Evolutionary conservation across 2,888 invertebrate genomes (phyloP), one percentile per base, ranked within the genome.

Genomic region (Sphaeridia pumilis): DNA sequence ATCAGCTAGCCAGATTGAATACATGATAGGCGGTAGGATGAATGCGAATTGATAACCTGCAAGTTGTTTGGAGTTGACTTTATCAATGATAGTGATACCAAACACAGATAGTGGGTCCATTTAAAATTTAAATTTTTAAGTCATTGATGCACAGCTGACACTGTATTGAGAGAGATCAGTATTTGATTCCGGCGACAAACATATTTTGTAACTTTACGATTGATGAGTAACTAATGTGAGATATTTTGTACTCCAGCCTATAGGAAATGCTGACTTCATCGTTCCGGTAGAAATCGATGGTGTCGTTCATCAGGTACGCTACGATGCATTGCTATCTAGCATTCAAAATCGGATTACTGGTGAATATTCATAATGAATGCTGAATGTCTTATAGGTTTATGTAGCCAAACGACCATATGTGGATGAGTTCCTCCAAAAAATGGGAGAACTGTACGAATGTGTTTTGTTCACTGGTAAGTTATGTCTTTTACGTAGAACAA

Each of bases 251-350:
- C 35, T 48, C 47, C 76, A 97, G 89, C 97, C 97, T 63, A 95
- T 99, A 73, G 90, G 87, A 77, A 97, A 97, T 78, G 97, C 98
- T 64, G 98, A 99, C 76, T 99, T 99, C 76, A 88, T 98, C 69
- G 97, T 99, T 70, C 97, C 98, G 58, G 98, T 99, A 58, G 98
- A 99, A 76, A 99, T 99, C 68, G 98, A 99, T 75, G 97, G 97
- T 64, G 90, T 92, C 46, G 86, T 94, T 58, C 98, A 99, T 75
- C 97, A 98, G 75, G 88, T 88, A 41, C 36, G 49, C 10, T 10
- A 2, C n/a, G 24, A 27, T 17, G n/a, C 14, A 42, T 2, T 5
- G 22, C 1, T 4, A 12, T 38, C 34, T 34, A 22, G 27, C 54
- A 17, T 24, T 26, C 27, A 42, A 3, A 42, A 4, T 14, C 17